Evolutionary conservation across 2,888 invertebrate genomes (phyloP).

Genomic region (Eupsilia transversa): DNA sequence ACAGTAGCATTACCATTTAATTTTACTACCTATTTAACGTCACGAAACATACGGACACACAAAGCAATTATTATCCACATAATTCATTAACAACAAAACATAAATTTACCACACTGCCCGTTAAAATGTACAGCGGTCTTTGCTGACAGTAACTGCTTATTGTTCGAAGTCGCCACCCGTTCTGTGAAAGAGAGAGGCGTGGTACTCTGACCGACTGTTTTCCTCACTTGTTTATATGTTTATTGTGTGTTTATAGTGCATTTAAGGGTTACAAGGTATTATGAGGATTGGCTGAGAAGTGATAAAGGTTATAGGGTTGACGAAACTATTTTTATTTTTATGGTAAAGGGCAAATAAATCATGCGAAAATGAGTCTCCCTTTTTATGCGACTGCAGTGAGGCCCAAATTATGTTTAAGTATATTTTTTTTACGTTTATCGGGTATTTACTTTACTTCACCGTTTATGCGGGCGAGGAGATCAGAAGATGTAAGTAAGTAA

Average conservation of each 20-base stretch:
- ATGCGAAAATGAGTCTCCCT: too few species aligned
- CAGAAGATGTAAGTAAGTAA: too few species aligned
- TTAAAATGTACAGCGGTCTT: slow-evolving; percentile 32
- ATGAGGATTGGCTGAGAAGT: slow-evolving; percentile 12
- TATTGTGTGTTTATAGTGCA: slow-evolving; percentile 42
- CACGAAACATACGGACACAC: not conserved
- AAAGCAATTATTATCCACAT: slow-evolving; percentile 50
- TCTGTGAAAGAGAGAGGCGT: slow-evolving; percentile 27
- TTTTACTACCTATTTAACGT: slow-evolving; percentile 42
- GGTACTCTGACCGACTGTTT: slow-evolving; percentile 19
- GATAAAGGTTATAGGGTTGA: slow-evolving; percentile 17
- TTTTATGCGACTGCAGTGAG: not conserved
- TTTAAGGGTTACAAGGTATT: slow-evolving; percentile 12
- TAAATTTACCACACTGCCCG: slow-evolving; percentile 48
- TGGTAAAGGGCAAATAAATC: not conserved
- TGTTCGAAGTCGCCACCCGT: slow-evolving; percentile 34
- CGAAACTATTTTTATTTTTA: not conserved
- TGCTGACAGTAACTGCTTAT: slow-evolving; percentile 47
- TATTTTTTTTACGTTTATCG: too few species aligned
- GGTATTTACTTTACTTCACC: too few species aligned
- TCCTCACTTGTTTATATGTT: slow-evolving; percentile 34
- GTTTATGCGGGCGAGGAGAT: too few species aligned
- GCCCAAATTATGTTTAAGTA: not conserved
- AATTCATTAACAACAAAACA: slow-evolving; percentile 53
- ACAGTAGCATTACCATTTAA: slow-evolving; percentile 25